These are phyloP conservation scores for Terebella lapidaria DNA, from an alignment of 2,888 invertebrate species.

Conservation along the genomic window DNA sequence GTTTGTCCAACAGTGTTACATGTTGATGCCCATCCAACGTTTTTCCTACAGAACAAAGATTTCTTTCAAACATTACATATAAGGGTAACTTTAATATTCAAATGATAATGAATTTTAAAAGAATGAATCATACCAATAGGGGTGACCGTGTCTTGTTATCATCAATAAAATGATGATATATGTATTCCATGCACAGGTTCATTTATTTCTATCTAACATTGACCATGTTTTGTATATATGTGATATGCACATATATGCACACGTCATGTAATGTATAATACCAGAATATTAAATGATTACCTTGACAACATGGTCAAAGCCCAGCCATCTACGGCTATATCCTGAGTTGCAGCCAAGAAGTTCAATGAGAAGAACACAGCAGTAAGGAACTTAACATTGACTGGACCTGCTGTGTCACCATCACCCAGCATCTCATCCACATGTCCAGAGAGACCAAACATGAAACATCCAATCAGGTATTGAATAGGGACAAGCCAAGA, in stretches of 20 bases:
- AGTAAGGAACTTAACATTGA: conserved; percentile 61
- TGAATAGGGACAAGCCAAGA: conserved; percentile 85
- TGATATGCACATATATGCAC: too few relatives aligned
- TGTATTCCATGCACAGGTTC: too few relatives aligned
- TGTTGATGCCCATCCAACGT: conserved; percentile 97
- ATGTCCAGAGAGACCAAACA: conserved; percentile 75
- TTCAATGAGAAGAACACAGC: conserved; percentile 83
- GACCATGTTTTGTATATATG: too few relatives aligned
- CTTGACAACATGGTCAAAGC: conserved; percentile 96
- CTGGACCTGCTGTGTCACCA: conserved; percentile 23
- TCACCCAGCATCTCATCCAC: conserved; percentile 68
- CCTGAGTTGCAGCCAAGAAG: conserved; percentile 97
- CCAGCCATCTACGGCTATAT: conserved; percentile 99
- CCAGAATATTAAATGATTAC: too few relatives aligned
- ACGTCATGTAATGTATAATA: too few relatives aligned
- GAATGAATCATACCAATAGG: too few relatives aligned
- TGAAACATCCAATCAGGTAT: conserved; percentile 79
- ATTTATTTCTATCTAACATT: too few relatives aligned
- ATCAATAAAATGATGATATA: too few relatives aligned
- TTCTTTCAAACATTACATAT: not conserved
- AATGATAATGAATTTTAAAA: too few relatives aligned
- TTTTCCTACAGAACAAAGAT: conserved; percentile 49
- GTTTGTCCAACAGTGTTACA: conserved; percentile 99
- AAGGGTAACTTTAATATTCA: not conserved
- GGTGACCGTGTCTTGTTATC: too few relatives aligned